A percentile compares a stretch with the other conserved stretches of the same genome.
These are phyloP conservation scores for Crotalus horridus DNA, from an alignment of 2,113 vertebrate genomes.

Conservation along the genomic window DNA sequence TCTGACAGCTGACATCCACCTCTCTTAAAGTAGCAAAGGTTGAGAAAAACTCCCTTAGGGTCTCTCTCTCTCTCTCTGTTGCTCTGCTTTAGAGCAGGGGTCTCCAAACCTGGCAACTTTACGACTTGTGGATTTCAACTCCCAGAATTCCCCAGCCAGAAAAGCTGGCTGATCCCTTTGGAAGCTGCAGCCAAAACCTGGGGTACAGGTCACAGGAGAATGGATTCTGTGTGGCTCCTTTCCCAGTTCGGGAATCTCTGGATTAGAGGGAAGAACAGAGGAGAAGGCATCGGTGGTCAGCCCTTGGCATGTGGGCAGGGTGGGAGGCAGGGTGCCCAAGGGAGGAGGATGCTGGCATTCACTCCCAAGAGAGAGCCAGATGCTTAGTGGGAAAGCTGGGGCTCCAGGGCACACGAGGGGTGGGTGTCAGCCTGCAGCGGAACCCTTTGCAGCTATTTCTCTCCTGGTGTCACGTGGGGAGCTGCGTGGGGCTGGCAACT, in stretches of 20 bases:
- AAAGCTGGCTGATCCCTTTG: background rate
- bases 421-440: background rate
- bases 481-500: background rate
- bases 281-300: rapidly evolving
- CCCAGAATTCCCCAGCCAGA: too few relatives aligned
- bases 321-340: background rate
- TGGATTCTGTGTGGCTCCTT: background rate
- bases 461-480: background rate
- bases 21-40: background rate
- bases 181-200: too few relatives aligned
- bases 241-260: background rate
- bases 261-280: background rate
- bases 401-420: background rate
- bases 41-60: background rate
- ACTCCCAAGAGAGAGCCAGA: background rate
- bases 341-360: background rate
- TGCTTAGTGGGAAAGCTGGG: background rate
- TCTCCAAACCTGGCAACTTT: background rate
- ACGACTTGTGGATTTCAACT: background rate
- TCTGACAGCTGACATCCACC: background rate
- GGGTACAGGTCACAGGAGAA: background rate
- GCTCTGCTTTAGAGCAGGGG: background rate
- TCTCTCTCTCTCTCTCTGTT: too few relatives aligned
- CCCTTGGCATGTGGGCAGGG: background rate
- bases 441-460: background rate